Conservation (phyloP, 2,113 vertebrate species). For the Rhodinocichla rosea region DNA sequence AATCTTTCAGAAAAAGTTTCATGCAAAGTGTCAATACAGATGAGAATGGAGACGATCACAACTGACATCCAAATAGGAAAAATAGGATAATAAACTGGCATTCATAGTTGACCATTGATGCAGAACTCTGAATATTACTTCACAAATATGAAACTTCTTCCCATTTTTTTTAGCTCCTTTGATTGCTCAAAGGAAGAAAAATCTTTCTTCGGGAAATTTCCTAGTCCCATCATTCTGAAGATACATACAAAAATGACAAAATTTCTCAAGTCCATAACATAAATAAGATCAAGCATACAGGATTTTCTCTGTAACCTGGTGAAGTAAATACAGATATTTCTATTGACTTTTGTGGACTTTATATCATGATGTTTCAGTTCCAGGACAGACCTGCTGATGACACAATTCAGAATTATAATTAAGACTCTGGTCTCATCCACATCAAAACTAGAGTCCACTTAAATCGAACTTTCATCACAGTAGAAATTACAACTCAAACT, state of each 20-base stretch:
- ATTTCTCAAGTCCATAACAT: background rate
- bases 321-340: background rate
- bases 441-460: background rate
- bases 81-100: background rate
- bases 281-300: background rate
- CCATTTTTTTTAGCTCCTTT: background rate
- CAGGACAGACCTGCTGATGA: background rate
- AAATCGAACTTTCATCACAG: background rate
- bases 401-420: background rate
- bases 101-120: background rate
- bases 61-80: background rate
- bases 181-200: background rate
- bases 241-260: background rate
- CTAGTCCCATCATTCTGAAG: background rate
- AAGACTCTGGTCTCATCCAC: background rate
- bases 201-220: background rate
- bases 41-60: background rate
- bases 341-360: background rate
- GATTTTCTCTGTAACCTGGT: background rate
- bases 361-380: background rate
- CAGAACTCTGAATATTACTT: background rate
- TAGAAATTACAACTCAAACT: background rate
- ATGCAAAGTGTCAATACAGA: background rate
- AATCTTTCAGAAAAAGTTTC: background rate
- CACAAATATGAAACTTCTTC: background rate